Base-by-base conservation (phyloP, 1,140 invertebrate species). In the Drosophila setifemur region DNA sequence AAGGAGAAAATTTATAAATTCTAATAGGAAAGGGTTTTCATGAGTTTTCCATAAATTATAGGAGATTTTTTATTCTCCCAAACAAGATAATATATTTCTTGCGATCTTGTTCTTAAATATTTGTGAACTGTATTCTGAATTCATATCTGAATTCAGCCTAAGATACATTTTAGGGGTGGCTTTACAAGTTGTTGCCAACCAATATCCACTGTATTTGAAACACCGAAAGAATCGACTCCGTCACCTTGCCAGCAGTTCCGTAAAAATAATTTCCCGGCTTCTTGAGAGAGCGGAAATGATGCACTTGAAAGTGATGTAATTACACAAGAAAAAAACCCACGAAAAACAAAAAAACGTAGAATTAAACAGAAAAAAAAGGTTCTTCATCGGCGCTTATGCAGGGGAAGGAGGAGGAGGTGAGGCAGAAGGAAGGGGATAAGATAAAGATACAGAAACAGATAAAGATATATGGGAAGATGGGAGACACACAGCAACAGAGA, bases 291-390 rank as follows among this genome's bases (percentile, higher is more conserved):
- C 77, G 77, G 77, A 82, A 82, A 83, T 69, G 57, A 57, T 82
- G 52, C 78, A 82, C 77, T 82, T 82, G 78, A 82, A 29, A 63
- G 58, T 53, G 54, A 57, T 61, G 50, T 75, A 81, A 81, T 81
- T 81, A 72, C 60, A 31, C 35, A 19, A 37, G n/a, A 52, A 28
- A 74, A 45, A 47, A 45, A 18, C 37, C n/a, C 31, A 33, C 47
- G 58, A 52, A 71, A 44, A 47, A 67, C 29, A 55, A 68, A 55
- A 71, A 44, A 47, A 67, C 33, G n/a, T 23, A 21, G 49, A 61
- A 60, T 37, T 44, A 45, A 43, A 73, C 26, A 42, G 7, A 37
- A 33, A 44, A 58, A 49, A 44, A 57, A 72, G 58, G 58, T 68
- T 69, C 63, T 57, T 42, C 35, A 35, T 19, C 47, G 54, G 54